Evolutionary conservation across 2,888 invertebrate species (phyloP).

Genomic region (Diplolepis rosae): DNA sequence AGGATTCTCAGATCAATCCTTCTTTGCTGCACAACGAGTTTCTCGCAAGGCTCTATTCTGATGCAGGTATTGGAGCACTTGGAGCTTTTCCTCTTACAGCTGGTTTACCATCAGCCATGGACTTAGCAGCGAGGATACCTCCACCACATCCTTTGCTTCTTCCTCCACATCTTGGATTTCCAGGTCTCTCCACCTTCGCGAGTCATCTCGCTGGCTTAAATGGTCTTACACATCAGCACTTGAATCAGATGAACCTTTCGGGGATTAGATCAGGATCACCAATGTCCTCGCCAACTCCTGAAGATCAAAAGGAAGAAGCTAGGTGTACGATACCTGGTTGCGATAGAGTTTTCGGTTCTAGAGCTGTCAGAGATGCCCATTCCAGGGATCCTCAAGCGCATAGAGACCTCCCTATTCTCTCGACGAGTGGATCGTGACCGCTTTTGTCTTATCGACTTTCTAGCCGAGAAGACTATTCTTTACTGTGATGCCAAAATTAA

Average conservation of each 20-base stretch:
- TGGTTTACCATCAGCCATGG: conserved; percentile 62
- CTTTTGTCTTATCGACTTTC: conserved; percentile 56
- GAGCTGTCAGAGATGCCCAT: conserved; percentile 86
- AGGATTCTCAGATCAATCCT: conserved; percentile 74
- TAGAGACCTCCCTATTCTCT: conserved; percentile 63
- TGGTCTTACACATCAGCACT: conserved; percentile 74
- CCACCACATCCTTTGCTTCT: conserved; percentile 78
- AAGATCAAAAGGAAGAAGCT: conserved; percentile 77
- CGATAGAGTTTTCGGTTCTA: conserved; percentile 85
- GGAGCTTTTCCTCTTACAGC: conserved; percentile 74
- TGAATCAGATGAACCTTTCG: conserved; percentile 57
- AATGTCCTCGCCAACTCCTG: conserved; percentile 53
- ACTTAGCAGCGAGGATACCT: conserved; percentile 71
- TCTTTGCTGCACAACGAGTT: conserved; percentile 84
- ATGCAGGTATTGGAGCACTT: conserved; percentile 74
- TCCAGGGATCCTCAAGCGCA: conserved; percentile 74
- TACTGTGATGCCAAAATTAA: conserved; percentile 69
- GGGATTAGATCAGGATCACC: conserved; percentile 62
- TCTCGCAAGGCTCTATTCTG: conserved; percentile 85
- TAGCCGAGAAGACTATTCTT: conserved; percentile 58
- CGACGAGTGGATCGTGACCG: conserved; percentile 70
- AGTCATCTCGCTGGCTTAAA: conserved; percentile 68
- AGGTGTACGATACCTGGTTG: conserved; percentile 86
- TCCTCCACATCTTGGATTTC: conserved; percentile 78
- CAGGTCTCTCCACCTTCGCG: conserved; percentile 74